Conservation (phyloP, 2,113 vertebrate genomes). For the Helogale parvula region DNA sequence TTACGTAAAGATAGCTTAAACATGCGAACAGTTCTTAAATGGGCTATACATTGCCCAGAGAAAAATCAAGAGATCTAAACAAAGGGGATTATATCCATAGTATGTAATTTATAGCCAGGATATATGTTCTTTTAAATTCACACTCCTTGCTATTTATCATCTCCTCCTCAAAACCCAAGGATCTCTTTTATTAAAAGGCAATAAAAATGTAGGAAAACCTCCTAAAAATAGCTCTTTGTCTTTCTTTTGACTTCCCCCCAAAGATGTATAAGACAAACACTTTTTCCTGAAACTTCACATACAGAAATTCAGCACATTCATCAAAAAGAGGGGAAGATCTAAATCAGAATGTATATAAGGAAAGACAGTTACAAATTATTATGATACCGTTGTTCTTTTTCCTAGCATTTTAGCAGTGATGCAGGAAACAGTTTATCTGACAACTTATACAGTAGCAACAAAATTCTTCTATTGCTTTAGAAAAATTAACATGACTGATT, state of each 20-base stretch:
- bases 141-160: slow-evolving; percentile 75
- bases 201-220: slow-evolving; percentile 72
- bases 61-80: slow-evolving; percentile 66
- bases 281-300: slow-evolving; percentile 60
- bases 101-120: slow-evolving; percentile 71
- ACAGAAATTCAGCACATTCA: slow-evolving; percentile 58
- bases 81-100: slow-evolving; percentile 43
- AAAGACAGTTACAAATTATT: background rate
- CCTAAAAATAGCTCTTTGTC: slow-evolving; percentile 71
- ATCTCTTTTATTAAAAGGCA: slow-evolving; percentile 77
- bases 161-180: slow-evolving; percentile 61
- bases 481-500: background rate
- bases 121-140: slow-evolving; percentile 77
- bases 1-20: slow-evolving; percentile 50
- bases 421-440: background rate
- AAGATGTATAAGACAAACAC: slow-evolving; percentile 68
- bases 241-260: slow-evolving; percentile 30
- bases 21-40: slow-evolving; percentile 35
- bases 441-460: background rate
- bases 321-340: slow-evolving; percentile 36
- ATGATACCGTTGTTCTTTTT: background rate
- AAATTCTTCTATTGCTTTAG: background rate
- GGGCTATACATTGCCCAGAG: background rate
- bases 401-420: background rate
- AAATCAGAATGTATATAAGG: slow-evolving; percentile 29